Base-by-base conservation (phyloP, 2,113 vertebrate species). In the Nipponia nippon region DNA sequence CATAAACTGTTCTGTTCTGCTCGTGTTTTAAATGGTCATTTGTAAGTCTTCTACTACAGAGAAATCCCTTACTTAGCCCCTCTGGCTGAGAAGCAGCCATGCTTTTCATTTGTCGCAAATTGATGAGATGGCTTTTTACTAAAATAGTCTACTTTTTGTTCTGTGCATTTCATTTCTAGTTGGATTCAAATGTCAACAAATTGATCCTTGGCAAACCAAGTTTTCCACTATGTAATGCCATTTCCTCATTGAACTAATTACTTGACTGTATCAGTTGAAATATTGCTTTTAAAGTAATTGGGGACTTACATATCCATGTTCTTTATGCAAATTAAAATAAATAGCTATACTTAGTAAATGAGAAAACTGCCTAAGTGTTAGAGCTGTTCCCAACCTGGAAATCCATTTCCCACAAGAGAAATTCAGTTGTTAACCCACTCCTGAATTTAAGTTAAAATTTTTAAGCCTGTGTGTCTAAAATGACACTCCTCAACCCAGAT, bases 201-300 rank as follows among this genome's bases (percentile, higher is more conserved):
- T 96, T 95, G 96, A 96, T 97, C 87, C 59, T 90, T 98, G 98
- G 98, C 98, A 98, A 97, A 95, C 49, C 40, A 93, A 88, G 85
- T 72, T 94, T 95, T 92, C 81, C 94, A 97, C 96, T 89, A 85
- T 6, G 47, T 91, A 97, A 95, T 86, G 63, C 88, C n/a, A 96
- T 95, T 94, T 94, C 87, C 86, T 85, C 61, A 90, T 89, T 73
- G 49, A 96, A 91, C 86, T 94, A 97, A 98, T 97, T 97, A 93
- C 96, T 96, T 97, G 42, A 63, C 70, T 93, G 36, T 92, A 92
- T 93, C 89, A 94, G 78, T 71, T 93, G 88, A 91, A 95, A 92
- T 91, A 87, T 44, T 95, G 97, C 97, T 98, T 96, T 98, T 98
- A 98, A 95, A 89, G 87, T 97, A 98, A 98, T 98, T 98, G 96